Conservation (phyloP, 2,797 vertebrate species). For the Gambelia wislizenii region DNA sequence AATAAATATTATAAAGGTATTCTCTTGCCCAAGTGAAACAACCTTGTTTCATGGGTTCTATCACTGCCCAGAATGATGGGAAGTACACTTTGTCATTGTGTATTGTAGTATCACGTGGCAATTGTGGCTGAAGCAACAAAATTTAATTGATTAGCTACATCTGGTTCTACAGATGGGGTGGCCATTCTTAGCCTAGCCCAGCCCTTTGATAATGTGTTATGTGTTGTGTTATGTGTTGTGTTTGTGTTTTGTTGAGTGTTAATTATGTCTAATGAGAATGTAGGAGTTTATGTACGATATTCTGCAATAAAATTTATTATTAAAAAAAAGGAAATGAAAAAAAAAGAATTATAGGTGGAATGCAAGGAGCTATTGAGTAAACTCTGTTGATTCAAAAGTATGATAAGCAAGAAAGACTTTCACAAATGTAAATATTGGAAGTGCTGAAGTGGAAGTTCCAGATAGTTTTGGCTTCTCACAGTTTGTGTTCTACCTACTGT, state of each 20-base stretch:
- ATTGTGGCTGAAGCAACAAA: not conserved
- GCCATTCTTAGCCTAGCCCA: not conserved
- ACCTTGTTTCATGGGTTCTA: too few species aligned
- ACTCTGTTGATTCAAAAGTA: not conserved
- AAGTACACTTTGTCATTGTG: not conserved
- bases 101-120: not conserved
- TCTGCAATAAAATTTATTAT: too few species aligned
- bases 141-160: not conserved
- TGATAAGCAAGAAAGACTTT: not conserved
- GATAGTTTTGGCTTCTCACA: conserved; percentile 22
- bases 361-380: not conserved
- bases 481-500: conserved; percentile 57
- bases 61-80: not conserved
- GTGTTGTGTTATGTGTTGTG: too few species aligned
- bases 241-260: too few species aligned
- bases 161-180: not conserved
- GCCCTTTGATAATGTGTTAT: too few species aligned
- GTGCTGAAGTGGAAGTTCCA: conserved; percentile 16
- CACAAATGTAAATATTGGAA: not conserved
- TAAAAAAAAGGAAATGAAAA: too few species aligned
- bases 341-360: not conserved
- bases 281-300: too few species aligned
- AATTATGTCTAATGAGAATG: too few species aligned
- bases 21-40: not conserved
- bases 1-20: not conserved